Evolutionary conservation across 2,113 vertebrate species (phyloP), one percentile per base, ranked within the genome.

Genomic region (Columba livia): DNA sequence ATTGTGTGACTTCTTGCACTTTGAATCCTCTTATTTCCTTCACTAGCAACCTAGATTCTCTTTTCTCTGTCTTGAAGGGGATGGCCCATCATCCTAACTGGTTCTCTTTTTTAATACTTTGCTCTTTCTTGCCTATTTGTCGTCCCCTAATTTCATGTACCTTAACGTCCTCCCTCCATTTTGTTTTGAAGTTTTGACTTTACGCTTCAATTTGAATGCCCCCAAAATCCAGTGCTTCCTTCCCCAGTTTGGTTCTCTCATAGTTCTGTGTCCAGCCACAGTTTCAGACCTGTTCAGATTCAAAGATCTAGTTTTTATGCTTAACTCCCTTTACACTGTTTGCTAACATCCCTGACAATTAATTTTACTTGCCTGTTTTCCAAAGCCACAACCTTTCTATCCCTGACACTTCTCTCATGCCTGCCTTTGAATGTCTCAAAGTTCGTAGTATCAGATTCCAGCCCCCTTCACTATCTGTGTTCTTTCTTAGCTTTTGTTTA

Each of bases 401-500:
- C 26, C 70, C 74, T 92, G 66, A 64, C 42, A 42, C 47, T 72
- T 81, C 24, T 93, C 54, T 71, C 51, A 53, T 67, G 36, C 47
- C 67, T 73, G 15, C 0, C 0, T 89, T 89, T 31, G 50, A 19
- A 58, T 71, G 38, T 86, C 86, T 95, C 53, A 61, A 78, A 92
- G 53, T 73, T 65, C 69, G 53, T 67, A 54, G 9, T 66, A 78
- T 18, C 51, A 74, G 42, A 72, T 85, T 73, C 50, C 69, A 73
- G 14, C 42, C 36, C 62, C 67, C 56, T 81, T 79, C 34, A 19
- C 58, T 93, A 18, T 71, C 42, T 65, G 7, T 66, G 26, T 83
- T 91, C 58, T 71, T 83, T 67, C 48, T 85, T 67, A 64, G 21
- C 86, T 96, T 88, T 96, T 51, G 72, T 91, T 94, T 40, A 48